phyloP scores from a whole-genome alignment of 2,888 invertebrate genomes.

The Rhagonycha lutea region DNA sequence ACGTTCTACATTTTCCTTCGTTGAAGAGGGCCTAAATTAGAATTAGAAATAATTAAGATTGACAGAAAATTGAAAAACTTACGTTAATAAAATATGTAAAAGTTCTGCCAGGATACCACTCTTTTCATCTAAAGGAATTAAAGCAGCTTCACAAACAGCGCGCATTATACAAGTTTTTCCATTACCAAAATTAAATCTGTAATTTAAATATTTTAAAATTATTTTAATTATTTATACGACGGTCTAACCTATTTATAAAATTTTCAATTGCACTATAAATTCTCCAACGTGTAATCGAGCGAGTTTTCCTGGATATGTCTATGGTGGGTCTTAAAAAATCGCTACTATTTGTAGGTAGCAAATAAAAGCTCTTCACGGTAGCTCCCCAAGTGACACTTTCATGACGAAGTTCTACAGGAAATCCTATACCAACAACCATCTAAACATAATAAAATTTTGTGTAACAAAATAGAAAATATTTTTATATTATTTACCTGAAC shows the following conservation, averaged over 20 bases:
- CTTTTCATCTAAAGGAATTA: slow-evolving; percentile 66
- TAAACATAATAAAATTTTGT: slow-evolving; percentile 44
- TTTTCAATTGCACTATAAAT: slow-evolving; percentile 46
- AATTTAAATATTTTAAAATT: slow-evolving; percentile 40
- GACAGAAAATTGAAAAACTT: slow-evolving; percentile 49
- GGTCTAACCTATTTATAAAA: slow-evolving; percentile 44
- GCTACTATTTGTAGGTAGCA: slow-evolving; percentile 66
- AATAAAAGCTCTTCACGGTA: slow-evolving; percentile 70
- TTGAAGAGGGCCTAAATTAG: slow-evolving; percentile 69
- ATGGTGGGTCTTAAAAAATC: slow-evolving; percentile 59
- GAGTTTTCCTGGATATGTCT: slow-evolving; percentile 36
- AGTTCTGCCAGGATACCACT: slow-evolving; percentile 74
- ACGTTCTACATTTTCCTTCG: slow-evolving; percentile 65
- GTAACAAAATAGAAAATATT: slow-evolving; percentile 27
- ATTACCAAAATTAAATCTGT: slow-evolving; percentile 63
- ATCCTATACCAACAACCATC: slow-evolving; percentile 70
- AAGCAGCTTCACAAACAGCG: slow-evolving; percentile 77
- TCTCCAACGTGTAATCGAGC: slow-evolving; percentile 48
- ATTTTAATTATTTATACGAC: slow-evolving; percentile 1
- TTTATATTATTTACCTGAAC: slow-evolving; percentile 58
- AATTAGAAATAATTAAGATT: slow-evolving; percentile 18
- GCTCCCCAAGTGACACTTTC: slow-evolving; percentile 67
- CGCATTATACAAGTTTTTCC: slow-evolving; percentile 74
- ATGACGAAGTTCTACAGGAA: slow-evolving; percentile 67
- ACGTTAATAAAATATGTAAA: slow-evolving; percentile 73